Evolutionary conservation across 2,113 vertebrate species (phyloP), one percentile per base, ranked within the genome.

Genomic region (Setophaga petechia): DNA sequence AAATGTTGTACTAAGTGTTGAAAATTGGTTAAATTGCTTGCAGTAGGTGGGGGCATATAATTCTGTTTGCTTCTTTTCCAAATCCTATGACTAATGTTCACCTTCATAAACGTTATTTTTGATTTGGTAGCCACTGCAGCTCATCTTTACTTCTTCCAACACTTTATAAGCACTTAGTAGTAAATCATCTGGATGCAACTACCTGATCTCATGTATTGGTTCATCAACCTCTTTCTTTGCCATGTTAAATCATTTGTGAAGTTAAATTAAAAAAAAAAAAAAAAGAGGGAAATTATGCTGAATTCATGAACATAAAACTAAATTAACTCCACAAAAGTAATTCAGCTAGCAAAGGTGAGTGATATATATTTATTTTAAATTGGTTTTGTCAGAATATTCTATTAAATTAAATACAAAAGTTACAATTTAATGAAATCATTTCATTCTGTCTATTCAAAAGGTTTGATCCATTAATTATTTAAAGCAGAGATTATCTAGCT

Each of bases 1-100:
- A 94, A 92, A 83, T 93, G 73, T 94, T 95, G 39, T 66, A 84
- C 39, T 96, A 96, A 97, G 86, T 91, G 90, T 90, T 92, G 72
- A 94, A 97, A 95, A 96, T 84, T 93, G 77, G 66, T 89, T 91
- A 96, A 96, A 96, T 96, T 95, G 87, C 89, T 84, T 94, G 55
- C 58, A 93, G 95, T 91, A 85, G 89, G 94, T 92, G 74, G 68
- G 89, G 94, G 59, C 77, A 82, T 46, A 78, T 91, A 94, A 91
- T 79, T 90, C 92, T 91, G 80, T 92, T 96, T 95, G 74, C 84
- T 95, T 96, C 89, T 93, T 31, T 88, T 88, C 75, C 66, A 93
- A 88, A 91, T 92, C 55, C 58, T 93, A 11, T 95, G 95, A 95
- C 89, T 94, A 81, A 86, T 71, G 44, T 59, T 93, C 93, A 95